A percentile compares a stretch with the other conserved stretches of the same genome.
phyloP scores from a whole-genome alignment of 2,888 invertebrate species.

The Athalia rosae region DNA sequence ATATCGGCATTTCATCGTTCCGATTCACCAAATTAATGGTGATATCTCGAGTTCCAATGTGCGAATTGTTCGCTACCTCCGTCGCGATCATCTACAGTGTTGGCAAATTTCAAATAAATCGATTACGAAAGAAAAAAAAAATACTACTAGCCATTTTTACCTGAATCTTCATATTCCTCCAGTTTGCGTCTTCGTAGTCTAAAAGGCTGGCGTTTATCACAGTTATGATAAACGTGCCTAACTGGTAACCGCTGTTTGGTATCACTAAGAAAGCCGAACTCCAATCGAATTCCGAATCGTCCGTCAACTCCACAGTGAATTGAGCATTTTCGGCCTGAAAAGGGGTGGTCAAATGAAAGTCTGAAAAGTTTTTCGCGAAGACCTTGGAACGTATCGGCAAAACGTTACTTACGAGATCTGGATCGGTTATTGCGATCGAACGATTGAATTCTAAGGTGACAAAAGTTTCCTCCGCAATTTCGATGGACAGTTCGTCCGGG shows the following conservation, averaged over 20 bases:
- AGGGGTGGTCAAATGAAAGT: not conserved
- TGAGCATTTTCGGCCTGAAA: slow-evolving; percentile 78
- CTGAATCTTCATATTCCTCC: slow-evolving; percentile 73
- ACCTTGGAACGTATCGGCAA: not conserved
- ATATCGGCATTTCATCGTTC: slow-evolving; percentile 84
- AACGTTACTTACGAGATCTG: slow-evolving; percentile 66
- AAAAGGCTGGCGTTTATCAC: slow-evolving; percentile 76
- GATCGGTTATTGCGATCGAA: slow-evolving; percentile 74
- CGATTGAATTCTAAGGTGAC: slow-evolving; percentile 73
- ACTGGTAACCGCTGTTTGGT: slow-evolving; percentile 79
- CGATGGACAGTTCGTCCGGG: slow-evolving; percentile 65
- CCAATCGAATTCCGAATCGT: slow-evolving; percentile 59
- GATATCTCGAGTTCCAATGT: slow-evolving; percentile 72
- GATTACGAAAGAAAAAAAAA: too few relatives aligned
- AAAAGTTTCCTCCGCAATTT: slow-evolving; percentile 76
- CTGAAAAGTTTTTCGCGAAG: not conserved
- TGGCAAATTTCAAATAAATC: not conserved
- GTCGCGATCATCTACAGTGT: slow-evolving; percentile 66
- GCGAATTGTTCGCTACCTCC: slow-evolving; percentile 63
- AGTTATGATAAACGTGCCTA: slow-evolving; percentile 77
- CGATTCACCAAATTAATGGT: slow-evolving; percentile 78
- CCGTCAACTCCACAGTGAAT: slow-evolving; percentile 74
- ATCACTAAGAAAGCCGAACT: slow-evolving; percentile 78
- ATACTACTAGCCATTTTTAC: slow-evolving; percentile 57
- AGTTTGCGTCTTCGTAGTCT: slow-evolving; percentile 77